phyloP scores from a whole-genome alignment of 2,797 vertebrate species.

The Sciaenops ocellatus region DNA sequence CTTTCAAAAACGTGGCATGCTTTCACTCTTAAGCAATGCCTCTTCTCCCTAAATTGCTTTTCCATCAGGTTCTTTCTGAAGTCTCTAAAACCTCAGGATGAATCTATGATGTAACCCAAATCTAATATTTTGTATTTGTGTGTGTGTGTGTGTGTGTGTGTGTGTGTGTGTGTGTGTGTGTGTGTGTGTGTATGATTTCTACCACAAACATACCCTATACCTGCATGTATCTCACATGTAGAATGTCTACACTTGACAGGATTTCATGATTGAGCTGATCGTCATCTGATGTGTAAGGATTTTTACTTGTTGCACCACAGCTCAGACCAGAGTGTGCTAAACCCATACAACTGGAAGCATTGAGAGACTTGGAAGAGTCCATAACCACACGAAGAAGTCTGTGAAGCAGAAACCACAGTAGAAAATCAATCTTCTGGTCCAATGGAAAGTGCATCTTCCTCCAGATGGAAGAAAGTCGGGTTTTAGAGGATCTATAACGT shows the following conservation, averaged over 20 bases:
- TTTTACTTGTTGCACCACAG: conserved; percentile 4
- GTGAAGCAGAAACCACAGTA: background rate
- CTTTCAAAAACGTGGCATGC: background rate
- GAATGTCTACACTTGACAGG: background rate
- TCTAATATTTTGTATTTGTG: background rate
- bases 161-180: too few relatives aligned
- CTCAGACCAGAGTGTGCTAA: background rate
- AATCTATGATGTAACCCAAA: background rate
- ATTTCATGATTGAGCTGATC: background rate
- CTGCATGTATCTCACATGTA: background rate
- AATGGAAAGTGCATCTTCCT: background rate
- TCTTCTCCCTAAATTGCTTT: background rate
- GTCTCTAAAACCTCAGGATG: conserved; percentile 8
- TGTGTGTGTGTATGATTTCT: background rate
- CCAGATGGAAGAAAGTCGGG: background rate
- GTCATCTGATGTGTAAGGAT: background rate
- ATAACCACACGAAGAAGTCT: background rate
- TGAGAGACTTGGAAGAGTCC: background rate
- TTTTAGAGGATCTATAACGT: background rate
- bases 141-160: background rate
- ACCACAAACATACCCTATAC: background rate
- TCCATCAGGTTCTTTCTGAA: conserved; percentile 27
- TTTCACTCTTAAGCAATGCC: conserved; percentile 25
- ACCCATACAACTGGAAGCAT: conserved; percentile 1
- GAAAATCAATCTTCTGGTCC: background rate